Base-by-base conservation (phyloP, 2,797 vertebrate species). In the Pampus argenteus region DNA sequence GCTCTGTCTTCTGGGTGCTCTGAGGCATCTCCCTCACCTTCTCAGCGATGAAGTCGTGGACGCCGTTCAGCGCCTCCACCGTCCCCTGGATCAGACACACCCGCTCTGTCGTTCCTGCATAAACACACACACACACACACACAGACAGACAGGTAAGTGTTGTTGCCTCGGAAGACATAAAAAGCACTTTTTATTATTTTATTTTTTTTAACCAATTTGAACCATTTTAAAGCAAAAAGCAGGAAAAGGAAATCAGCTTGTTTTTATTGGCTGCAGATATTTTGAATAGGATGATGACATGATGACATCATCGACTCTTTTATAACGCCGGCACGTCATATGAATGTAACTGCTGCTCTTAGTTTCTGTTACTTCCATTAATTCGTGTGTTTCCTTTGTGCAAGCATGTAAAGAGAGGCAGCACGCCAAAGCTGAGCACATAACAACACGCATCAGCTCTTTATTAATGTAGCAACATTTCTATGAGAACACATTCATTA, bases 21-120 rank as follows among this genome's bases (percentile, higher is more conserved):
- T 97, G 97, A 11, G 97, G 96, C 94, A 97, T 96, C 94, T 98
- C 97, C 58, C 97, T 93, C 77, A 98, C 96, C 87, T 98, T 98
- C 90, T 97, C 97, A 0, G 97, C 96, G 49, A 98, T 98, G 90
- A 98, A 98, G 92, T 96, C 95, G 64, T 98, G 97, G 74, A 97
- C 97, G 0, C 95, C 95, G 28, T 97, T 97, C 84, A 98, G 92
- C 7, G 97, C 96, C 88, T 98, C 96, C 75, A 97, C 96, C 0
- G 96, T 96, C 62, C 96, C 97, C 85, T 98, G 97, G 76, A 98
- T 97, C 86, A 98, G 94, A 90, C 96, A 97, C 68, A 97, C 96
- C 0, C 96, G 94, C 90, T 98, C 97, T 66, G 97, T 98, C 67
- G 97, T 98, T 77, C 97, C 97, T 97, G 87, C 28, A 76, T 29